These are phyloP conservation scores for Alectoris magna DNA, from an alignment of 2,797 vertebrate species.

Conservation along the genomic window DNA sequence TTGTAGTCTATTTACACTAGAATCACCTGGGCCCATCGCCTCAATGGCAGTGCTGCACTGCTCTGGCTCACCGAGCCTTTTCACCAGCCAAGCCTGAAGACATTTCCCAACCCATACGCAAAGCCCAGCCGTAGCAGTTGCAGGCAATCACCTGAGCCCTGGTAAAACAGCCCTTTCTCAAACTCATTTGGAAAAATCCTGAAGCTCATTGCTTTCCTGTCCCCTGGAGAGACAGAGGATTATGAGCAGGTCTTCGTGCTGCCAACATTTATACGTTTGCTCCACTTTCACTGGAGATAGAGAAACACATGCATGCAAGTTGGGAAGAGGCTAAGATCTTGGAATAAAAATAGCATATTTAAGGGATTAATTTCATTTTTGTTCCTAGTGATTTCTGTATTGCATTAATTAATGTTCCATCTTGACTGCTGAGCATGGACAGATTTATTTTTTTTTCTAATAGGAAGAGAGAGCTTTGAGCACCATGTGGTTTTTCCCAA, in stretches of 20 bases:
- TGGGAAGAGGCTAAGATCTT: neutral
- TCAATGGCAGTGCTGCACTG: neutral
- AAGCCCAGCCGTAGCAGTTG: neutral
- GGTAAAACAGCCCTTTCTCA: neutral
- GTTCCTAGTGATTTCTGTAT: constrained; percentile 40
- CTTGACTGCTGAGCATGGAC: constrained; percentile 36
- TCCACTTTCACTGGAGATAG: neutral
- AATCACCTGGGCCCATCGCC: neutral
- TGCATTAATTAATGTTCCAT: constrained; percentile 58
- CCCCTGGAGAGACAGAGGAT: neutral
- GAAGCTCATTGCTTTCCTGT: neutral
- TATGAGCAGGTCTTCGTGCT: neutral
- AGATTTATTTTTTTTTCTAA: constrained; percentile 64
- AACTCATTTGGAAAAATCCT: neutral
- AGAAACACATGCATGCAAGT: neutral
- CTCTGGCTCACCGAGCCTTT: neutral
- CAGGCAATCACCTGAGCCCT: accelerated
- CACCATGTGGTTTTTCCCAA: constrained; percentile 70
- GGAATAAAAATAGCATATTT: constrained; percentile 53
- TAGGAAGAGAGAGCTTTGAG: constrained; percentile 59
- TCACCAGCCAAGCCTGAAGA: neutral
- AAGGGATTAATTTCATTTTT: constrained; percentile 54
- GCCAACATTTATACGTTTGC: neutral
- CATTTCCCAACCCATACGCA: neutral
- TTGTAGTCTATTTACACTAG: constrained; percentile 29